Evolutionary conservation across 2,888 invertebrate genomes (phyloP).

Genomic region (Parnassius apollo): DNA sequence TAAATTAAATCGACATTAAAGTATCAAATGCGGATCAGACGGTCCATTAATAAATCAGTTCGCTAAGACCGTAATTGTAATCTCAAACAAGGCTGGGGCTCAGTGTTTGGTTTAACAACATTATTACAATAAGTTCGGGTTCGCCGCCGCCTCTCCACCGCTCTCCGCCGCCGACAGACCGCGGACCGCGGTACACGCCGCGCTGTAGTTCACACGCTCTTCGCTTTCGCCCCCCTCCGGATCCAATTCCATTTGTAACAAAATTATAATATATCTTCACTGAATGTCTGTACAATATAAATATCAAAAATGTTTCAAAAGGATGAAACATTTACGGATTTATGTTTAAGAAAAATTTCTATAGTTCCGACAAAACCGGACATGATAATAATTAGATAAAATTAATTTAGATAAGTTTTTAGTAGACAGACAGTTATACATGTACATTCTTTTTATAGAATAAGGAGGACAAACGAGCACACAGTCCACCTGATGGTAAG

Average conservation of each 20-base stretch:
- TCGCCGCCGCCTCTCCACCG: constrained; percentile 52
- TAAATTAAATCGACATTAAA: constrained; percentile 79
- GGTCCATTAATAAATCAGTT: constrained; percentile 81
- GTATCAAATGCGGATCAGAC: constrained; percentile 78
- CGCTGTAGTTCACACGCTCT: constrained; percentile 46
- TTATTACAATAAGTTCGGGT: constrained; percentile 79
- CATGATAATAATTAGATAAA: no score
- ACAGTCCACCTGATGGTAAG: no score
- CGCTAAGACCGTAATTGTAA: constrained; percentile 81
- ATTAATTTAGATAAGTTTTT: no score
- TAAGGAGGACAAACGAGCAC: no score
- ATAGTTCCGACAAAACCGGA: no score
- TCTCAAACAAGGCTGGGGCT: constrained; percentile 77
- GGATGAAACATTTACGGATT: no score
- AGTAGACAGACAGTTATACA: no score
- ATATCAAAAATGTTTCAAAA: no score
- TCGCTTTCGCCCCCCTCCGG: constrained; percentile 37
- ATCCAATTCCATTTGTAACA: constrained; percentile 12
- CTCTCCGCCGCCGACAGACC: constrained; percentile 29
- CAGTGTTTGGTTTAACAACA: constrained; percentile 79
- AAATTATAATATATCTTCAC: constrained; percentile 1
- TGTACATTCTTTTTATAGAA: no score
- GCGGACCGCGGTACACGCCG: constrained; percentile 24
- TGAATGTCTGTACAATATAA: neutral
- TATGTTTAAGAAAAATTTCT: no score